Percentiles rank a stretch among this genome's conserved stretches.
phyloP scores from a whole-genome alignment of 2,797 vertebrate species.

The Tamandua tetradactyla region DNA sequence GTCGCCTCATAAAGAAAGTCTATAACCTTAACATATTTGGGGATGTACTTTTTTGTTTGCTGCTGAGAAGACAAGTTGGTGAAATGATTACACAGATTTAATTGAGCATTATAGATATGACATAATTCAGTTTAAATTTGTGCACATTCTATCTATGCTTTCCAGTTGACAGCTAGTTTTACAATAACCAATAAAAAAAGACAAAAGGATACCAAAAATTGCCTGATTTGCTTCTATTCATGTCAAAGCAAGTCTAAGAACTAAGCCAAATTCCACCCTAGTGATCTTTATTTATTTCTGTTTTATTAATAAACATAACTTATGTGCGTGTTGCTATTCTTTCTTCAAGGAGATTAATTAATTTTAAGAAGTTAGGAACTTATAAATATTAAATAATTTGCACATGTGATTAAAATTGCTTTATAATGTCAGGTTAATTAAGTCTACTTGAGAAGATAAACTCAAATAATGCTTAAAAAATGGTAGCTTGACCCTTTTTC shows the following conservation, averaged over 20 bases:
- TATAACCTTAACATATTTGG: not conserved
- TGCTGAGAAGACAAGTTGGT: not conserved
- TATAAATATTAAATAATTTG: conserved; percentile 3
- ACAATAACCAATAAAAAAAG: not conserved
- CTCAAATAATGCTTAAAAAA: not conserved
- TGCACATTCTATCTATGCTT: not conserved
- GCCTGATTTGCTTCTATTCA: not conserved
- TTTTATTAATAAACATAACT: not conserved
- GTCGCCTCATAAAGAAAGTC: not conserved
- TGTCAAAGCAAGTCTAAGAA: conserved; percentile 26
- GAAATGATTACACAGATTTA: not conserved
- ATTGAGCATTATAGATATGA: not conserved
- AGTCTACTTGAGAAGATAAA: not conserved
- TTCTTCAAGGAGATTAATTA: not conserved
- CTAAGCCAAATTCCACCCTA: not conserved
- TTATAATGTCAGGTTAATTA: not conserved
- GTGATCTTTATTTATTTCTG: not conserved
- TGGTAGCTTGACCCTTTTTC: not conserved
- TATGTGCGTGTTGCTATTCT: not conserved
- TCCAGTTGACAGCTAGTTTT: not conserved
- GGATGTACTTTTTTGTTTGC: not conserved
- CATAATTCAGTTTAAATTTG: not conserved
- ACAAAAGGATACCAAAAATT: not conserved
- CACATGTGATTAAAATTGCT: not conserved
- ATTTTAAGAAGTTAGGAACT: not conserved